Evolutionary conservation across 2,888 invertebrate species (phyloP), one percentile per base, ranked within the genome.

Genomic region (Mechanitis mazaeus): DNA sequence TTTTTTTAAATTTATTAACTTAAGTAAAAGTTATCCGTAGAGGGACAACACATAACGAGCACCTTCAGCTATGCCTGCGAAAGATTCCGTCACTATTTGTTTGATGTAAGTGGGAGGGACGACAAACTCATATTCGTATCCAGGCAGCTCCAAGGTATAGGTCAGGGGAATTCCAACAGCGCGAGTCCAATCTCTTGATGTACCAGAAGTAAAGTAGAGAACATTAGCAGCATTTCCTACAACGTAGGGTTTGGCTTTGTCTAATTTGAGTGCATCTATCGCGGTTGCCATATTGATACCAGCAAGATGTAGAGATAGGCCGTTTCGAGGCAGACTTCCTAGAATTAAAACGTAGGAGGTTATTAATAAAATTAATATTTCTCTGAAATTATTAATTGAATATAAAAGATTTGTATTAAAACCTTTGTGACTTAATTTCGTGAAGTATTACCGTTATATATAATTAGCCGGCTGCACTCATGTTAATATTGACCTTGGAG

Each of bases 171-270:
- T 84, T 0, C 91, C 91, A 0, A 82, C 87, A 12, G 86, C 92
- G 68, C 91, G 90, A 0, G 93, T 92, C 91, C 93, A 95, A 78
- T 94, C 94, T 66, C 93, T 92, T 70, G 94, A 94, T 4, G 93
- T 93, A 35, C 94, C 94, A 20, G 92, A 87, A 0, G 93, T 92
- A 63, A 82, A 88, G 75, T 93, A 93, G 60, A 92, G 82, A 2
- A 93, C 81, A 28, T 81, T 75, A 0, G 92, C 90, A 0, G 92
- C 92, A 67, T 90, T 92, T 35, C 93, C 93, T 11, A 92, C 90
- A 33, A 87, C 76, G 72, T 93, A 93, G 2, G 66, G 73, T 0
- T 76, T 73, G 35, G 87, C 83, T 63, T 80, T 76, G 0, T 82
- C 83, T 66, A 85, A 85, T 72, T 83, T 88, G 64, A 87, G 73